A percentile compares a stretch with the other conserved stretches of the same genome.
These are phyloP conservation scores for Illadopsis cleaveri DNA, from an alignment of 2,113 vertebrate species.

Conservation along the genomic window DNA sequence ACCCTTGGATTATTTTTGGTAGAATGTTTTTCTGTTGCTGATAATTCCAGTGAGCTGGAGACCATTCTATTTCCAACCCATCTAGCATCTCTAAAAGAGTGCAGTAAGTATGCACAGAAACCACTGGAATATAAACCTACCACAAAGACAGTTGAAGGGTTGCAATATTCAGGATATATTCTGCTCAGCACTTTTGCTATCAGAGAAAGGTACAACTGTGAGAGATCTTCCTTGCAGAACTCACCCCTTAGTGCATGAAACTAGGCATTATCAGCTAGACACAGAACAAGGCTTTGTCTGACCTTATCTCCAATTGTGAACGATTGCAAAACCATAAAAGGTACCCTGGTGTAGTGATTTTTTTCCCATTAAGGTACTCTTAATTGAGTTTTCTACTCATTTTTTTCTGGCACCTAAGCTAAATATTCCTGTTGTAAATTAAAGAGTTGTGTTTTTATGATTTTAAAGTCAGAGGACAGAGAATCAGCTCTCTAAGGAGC, in stretches of 20 bases:
- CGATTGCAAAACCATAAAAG: background rate
- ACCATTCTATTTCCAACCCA: background rate
- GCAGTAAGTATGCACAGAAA: too few species aligned
- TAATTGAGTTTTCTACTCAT: background rate
- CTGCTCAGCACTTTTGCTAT: background rate
- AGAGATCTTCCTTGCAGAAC: background rate
- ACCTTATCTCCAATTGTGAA: background rate
- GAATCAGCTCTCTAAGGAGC: background rate
- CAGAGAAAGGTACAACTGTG: background rate
- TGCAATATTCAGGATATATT: background rate
- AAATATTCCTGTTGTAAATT: background rate
- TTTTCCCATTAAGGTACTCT: background rate
- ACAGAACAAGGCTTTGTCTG: background rate
- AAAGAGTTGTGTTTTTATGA: background rate
- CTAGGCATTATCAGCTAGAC: background rate
- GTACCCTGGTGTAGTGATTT: background rate
- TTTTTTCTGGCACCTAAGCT: background rate
- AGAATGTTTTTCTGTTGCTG: background rate
- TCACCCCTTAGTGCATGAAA: background rate
- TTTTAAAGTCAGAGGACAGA: background rate
- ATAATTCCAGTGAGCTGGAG: background rate
- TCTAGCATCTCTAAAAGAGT: background rate
- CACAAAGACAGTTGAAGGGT: background rate
- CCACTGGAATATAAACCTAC: background rate
- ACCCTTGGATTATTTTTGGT: background rate